phyloP scores from a whole-genome alignment of 2,797 vertebrate genomes.

The Melanotaenia boesemani region DNA sequence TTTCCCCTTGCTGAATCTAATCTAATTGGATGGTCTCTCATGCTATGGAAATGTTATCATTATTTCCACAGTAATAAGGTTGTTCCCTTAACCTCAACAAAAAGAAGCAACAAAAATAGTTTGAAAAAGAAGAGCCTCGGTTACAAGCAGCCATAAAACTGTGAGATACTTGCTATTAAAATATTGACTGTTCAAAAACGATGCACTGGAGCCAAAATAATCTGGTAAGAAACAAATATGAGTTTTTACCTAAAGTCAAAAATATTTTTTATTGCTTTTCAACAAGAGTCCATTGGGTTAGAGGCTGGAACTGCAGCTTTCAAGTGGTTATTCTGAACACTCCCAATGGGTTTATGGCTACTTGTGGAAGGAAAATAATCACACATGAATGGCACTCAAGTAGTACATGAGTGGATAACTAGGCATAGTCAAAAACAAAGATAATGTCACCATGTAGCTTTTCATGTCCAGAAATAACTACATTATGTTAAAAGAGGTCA shows the following conservation, averaged over 20 bases:
- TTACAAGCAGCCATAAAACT: slow-evolving; percentile 33
- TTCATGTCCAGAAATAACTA: not conserved
- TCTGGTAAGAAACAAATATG: slow-evolving; percentile 19
- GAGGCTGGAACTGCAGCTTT: slow-evolving; percentile 55
- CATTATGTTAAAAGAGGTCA: slow-evolving; percentile 9
- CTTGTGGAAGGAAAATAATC: slow-evolving; percentile 62
- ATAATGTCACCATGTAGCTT: slow-evolving; percentile 24
- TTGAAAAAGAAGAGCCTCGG: slow-evolving; percentile 21
- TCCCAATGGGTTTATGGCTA: slow-evolving; percentile 70
- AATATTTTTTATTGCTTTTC: slow-evolving; percentile 65
- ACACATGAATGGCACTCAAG: slow-evolving; percentile 66
- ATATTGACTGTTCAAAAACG: slow-evolving; percentile 59
- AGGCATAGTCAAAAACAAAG: slow-evolving; percentile 40
- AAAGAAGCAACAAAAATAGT: slow-evolving; percentile 19
- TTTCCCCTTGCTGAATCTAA: slow-evolving; percentile 50
- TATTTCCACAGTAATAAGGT: slow-evolving; percentile 20
- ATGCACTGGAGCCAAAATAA: slow-evolving; percentile 49
- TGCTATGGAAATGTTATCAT: slow-evolving; percentile 51
- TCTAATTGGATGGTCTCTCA: slow-evolving; percentile 78
- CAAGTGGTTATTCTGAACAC: slow-evolving; percentile 61
- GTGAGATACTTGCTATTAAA: slow-evolving; percentile 45
- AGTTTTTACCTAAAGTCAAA: slow-evolving; percentile 43
- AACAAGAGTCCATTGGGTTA: slow-evolving; percentile 63
- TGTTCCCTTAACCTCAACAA: not conserved
- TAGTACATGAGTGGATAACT: slow-evolving; percentile 57